phyloP scores from a whole-genome alignment of 2,797 vertebrate genomes.

The Sitta carolinensis region DNA sequence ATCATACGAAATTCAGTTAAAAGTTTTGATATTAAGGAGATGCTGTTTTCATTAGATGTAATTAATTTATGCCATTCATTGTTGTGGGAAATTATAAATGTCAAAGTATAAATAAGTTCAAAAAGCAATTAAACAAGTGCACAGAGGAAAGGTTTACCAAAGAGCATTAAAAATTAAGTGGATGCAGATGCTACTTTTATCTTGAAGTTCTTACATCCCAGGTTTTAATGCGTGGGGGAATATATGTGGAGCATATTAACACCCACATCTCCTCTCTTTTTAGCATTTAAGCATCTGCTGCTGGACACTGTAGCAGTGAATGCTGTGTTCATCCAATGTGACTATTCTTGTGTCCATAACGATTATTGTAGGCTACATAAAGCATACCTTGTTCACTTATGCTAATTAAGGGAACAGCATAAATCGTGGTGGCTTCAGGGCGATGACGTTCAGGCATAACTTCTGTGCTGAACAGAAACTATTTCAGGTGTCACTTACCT shows the following conservation, averaged over 20 bases:
- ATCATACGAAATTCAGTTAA: background rate
- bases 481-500: background rate
- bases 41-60: background rate
- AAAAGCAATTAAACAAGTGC: background rate
- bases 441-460: background rate
- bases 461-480: background rate
- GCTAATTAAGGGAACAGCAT: background rate
- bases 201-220: background rate
- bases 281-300: background rate
- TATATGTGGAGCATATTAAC: background rate
- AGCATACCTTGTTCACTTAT: background rate
- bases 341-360: background rate
- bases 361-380: background rate
- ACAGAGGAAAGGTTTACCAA: background rate
- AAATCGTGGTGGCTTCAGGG: background rate
- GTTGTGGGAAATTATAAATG: background rate
- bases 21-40: background rate
- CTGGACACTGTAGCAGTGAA: background rate
- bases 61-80: background rate
- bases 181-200: background rate
- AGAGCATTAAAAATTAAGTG: background rate
- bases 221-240: background rate
- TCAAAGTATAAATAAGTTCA: background rate
- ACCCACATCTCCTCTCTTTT: background rate
- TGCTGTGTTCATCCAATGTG: background rate